Evolutionary conservation across 1,140 invertebrate species (phyloP), one percentile per base, ranked within the genome.

Genomic region (Drosophila carrolli): DNA sequence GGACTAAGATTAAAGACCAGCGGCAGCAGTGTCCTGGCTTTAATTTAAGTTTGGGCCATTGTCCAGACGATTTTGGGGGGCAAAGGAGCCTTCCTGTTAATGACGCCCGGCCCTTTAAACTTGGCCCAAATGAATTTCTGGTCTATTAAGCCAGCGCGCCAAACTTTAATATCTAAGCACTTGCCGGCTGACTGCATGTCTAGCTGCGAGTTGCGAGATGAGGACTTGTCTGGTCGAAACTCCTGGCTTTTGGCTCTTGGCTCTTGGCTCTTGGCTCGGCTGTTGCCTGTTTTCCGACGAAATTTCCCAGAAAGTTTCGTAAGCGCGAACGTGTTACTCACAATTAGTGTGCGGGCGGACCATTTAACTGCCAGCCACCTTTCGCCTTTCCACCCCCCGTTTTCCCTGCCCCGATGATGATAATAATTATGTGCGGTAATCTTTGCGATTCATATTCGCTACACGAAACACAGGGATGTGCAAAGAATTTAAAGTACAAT

Each of bases 81-180:
- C 43, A 4, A 16, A 16, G 35, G 11, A 35, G 19, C 8, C 5
- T 56, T 53, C 59, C 65, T 70, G 84, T 79, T 86, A 86, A 86
- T 86, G 83, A 86, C 79, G 66, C 14, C 46, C 62, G 66, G 32
- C 72, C 70, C 81, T 86, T 86, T 83, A 88, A 86, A 83, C 83
- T 88, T 86, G 81, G 65, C 29, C 66, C 61, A 72, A 70, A 68
- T 83, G 55, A 82, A 66, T 86, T 86, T 58, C 65, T 74, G 83
- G 83, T 88, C 83, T 76, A 89, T 86, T 86, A 83, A 79, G 75
- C 62, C 65, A 51, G 55, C 61, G 51, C 73, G 48, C 59, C 65
- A 77, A 88, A 86, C 82, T 88, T 86, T 86, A 86, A 86, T 86
- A 75, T 82, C 82, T 86, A 86, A 86, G 79, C 83, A 70, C 67